phyloP scores from a whole-genome alignment of 2,113 vertebrate species.

The Formicarius rufipectus region DNA sequence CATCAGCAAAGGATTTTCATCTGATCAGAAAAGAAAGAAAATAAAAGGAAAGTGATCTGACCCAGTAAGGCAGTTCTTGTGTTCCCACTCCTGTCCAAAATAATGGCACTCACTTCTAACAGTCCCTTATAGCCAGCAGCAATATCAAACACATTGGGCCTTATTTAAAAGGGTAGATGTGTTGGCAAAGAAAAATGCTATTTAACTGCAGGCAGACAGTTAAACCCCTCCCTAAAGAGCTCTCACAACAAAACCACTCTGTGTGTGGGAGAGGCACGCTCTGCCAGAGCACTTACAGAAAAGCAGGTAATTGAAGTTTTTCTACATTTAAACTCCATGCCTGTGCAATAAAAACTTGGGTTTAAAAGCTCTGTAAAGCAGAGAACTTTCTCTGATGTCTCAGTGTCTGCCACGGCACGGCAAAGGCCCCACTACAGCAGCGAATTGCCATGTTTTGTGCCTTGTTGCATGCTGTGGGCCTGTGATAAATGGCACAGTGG shows the following conservation, averaged over 20 bases:
- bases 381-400: neutral
- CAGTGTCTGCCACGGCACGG: neutral
- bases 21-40: neutral
- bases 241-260: constrained; percentile 9
- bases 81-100: neutral
- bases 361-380: neutral
- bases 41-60: constrained; percentile 19
- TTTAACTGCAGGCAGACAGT: neutral
- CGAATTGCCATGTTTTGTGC: fast-evolving
- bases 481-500: neutral
- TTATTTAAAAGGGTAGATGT: neutral
- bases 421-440: neutral
- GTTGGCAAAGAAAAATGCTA: neutral
- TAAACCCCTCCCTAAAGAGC: constrained; percentile 1
- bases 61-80: neutral
- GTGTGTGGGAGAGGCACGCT: constrained; percentile 7
- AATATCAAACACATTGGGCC: neutral
- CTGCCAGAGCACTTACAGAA: constrained; percentile 4
- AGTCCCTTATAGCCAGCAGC: neutral
- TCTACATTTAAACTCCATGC: neutral
- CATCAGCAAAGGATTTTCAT: constrained; percentile 14
- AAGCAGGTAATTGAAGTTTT: constrained; percentile 32
- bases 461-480: neutral
- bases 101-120: neutral
- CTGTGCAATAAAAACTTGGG: neutral